A percentile compares a stretch with the other conserved stretches of the same genome.
Evolutionary conservation across 2,797 vertebrate genomes (phyloP).

Genomic region (Threskiornis aethiopicus): DNA sequence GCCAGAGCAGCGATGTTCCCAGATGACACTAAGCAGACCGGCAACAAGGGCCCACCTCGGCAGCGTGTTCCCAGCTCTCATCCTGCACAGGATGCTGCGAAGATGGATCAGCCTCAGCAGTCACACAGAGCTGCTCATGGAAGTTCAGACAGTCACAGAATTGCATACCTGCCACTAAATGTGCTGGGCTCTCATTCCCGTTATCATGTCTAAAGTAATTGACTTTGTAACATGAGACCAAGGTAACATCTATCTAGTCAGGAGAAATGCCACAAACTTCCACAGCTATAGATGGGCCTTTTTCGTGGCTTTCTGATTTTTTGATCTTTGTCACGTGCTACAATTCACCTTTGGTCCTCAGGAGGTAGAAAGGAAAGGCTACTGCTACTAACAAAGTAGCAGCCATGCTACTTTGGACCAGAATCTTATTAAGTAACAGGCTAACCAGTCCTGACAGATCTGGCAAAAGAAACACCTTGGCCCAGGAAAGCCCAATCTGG

Average conservation of each 20-base stretch:
- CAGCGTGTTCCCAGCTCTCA: not conserved
- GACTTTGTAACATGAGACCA: not conserved
- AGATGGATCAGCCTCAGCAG: not conserved
- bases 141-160: not conserved
- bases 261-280: not conserved
- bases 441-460: not conserved
- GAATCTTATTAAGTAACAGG: not conserved
- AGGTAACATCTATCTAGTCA: not conserved
- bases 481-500: not conserved
- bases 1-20: not conserved
- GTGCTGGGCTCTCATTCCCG: fast-evolving
- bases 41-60: not conserved
- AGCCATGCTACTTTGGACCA: not conserved
- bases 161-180: fast-evolving
- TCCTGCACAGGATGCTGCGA: not conserved
- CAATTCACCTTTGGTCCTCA: not conserved
- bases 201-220: fast-evolving
- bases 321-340: not conserved
- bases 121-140: fast-evolving
- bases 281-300: not conserved
- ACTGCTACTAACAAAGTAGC: not conserved
- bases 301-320: not conserved
- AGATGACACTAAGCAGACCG: not conserved
- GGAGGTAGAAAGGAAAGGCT: not conserved
- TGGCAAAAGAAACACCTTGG: not conserved